These are phyloP conservation scores for Anableps anableps DNA, from an alignment of 2,797 vertebrate genomes.

Conservation along the genomic window DNA sequence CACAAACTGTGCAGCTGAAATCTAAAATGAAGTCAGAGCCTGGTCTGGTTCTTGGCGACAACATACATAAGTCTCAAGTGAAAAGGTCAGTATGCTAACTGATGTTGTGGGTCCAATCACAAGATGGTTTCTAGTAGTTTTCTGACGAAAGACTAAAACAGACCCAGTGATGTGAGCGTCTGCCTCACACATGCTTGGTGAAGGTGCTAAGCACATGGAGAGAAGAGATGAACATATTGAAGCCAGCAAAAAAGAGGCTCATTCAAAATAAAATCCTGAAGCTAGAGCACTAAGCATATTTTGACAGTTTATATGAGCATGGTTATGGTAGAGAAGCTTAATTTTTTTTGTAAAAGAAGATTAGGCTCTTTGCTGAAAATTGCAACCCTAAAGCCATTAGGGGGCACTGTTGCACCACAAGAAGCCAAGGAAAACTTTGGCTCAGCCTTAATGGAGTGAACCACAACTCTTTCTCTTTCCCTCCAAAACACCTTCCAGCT, in stretches of 20 bases:
- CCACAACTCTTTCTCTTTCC: conserved; percentile 31
- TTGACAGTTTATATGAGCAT: conserved; percentile 5
- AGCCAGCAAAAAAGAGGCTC: conserved; percentile 7
- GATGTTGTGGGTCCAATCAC: neutral
- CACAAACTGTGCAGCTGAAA: neutral
- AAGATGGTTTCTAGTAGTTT: neutral
- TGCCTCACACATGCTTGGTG: conserved; percentile 60
- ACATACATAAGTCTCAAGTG: neutral
- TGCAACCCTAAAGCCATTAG: conserved; percentile 40
- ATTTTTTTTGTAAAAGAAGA: neutral
- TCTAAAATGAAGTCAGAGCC: neutral
- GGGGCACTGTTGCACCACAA: conserved; percentile 70
- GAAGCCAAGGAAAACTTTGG: neutral
- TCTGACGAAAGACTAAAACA: conserved; percentile 50
- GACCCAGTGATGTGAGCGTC: conserved; percentile 63
- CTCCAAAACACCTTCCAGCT: conserved; percentile 57
- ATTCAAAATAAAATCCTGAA: conserved; percentile 67
- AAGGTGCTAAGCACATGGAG: conserved; percentile 11
- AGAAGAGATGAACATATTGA: conserved; percentile 28
- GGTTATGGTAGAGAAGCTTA: conserved; percentile 14
- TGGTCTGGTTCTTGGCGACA: neutral
- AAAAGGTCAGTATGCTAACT: conserved; percentile 15
- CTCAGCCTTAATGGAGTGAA: conserved; percentile 13
- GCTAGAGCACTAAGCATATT: neutral
- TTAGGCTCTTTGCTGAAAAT: neutral